Conservation (phyloP, 2,113 vertebrate genomes). For the Dasyprocta punctata region DNA sequence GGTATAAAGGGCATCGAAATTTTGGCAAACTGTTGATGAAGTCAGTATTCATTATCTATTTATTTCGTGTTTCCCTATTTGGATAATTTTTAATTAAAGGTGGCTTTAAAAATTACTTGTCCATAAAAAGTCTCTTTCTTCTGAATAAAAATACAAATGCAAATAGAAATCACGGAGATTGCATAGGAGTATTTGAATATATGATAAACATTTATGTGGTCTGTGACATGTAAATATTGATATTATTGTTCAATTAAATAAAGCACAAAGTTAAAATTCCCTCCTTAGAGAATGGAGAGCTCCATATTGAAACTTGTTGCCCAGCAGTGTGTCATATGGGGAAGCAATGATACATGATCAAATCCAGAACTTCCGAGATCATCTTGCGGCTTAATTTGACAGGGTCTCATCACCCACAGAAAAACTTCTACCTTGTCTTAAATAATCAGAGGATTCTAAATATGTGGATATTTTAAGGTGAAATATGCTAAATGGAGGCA, state of each 20-base stretch:
- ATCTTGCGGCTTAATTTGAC: constrained; percentile 11
- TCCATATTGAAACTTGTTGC: not conserved
- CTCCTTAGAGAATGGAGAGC: not conserved
- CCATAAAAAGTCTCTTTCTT: not conserved
- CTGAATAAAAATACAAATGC: constrained; percentile 10
- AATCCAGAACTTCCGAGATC: constrained; percentile 25
- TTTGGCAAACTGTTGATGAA: constrained; percentile 22
- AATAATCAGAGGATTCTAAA: constrained; percentile 64
- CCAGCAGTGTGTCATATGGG: not conserved
- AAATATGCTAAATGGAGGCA: constrained; percentile 72
- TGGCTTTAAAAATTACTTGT: not conserved
- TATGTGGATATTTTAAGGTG: constrained; percentile 66
- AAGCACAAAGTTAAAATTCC: constrained; percentile 7
- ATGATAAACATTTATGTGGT: not conserved
- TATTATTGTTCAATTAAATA: not conserved
- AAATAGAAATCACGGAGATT: not conserved
- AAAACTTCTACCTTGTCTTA: not conserved
- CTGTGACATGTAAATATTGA: not conserved
- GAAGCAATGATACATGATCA: constrained; percentile 12
- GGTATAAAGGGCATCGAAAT: constrained; percentile 17
- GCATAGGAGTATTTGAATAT: constrained; percentile 9
- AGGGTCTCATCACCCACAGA: not conserved
- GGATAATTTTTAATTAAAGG: constrained; percentile 23
- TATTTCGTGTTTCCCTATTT: not conserved
- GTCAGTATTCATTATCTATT: not conserved